Evolutionary conservation across 1,140 invertebrate genomes (phyloP).

Genomic region (Drosophila lowei): DNA sequence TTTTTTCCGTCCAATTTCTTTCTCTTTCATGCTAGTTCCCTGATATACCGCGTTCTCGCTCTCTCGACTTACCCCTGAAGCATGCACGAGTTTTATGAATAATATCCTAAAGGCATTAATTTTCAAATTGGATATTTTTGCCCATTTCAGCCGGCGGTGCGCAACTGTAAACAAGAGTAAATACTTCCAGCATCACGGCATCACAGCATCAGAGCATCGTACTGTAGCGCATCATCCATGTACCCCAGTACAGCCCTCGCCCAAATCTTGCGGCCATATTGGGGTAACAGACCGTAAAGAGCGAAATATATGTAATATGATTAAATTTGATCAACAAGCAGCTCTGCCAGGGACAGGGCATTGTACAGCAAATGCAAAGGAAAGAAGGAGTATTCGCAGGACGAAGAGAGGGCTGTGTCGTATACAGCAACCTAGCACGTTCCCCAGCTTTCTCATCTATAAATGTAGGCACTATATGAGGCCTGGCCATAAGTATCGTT

Average conservation of each 20-base stretch:
- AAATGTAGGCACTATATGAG: conserved; percentile 34
- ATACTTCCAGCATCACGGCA: conserved; percentile 39
- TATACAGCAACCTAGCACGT: conserved; percentile 41
- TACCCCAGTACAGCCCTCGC: background rate
- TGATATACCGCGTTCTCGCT: conserved; percentile 13
- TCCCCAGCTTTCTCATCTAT: conserved; percentile 43
- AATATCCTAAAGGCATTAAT: conserved; percentile 80
- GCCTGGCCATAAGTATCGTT: conserved; percentile 47
- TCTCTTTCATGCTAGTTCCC: conserved; percentile 13
- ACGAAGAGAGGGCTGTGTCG: too few relatives aligned
- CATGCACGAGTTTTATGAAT: conserved; percentile 72
- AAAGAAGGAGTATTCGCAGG: background rate
- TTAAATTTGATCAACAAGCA: conserved; percentile 78
- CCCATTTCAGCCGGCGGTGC: conserved; percentile 67
- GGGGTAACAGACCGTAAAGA: conserved; percentile 80
- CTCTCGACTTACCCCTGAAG: conserved; percentile 21
- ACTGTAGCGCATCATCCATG: background rate
- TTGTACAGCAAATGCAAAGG: conserved; percentile 50
- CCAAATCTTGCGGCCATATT: conserved; percentile 54
- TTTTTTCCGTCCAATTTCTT: conserved; percentile 39
- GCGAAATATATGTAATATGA: conserved; percentile 81
- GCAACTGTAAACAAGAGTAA: conserved; percentile 76
- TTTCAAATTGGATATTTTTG: conserved; percentile 80
- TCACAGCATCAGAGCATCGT: conserved; percentile 21
- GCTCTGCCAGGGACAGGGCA: conserved; percentile 17